Evolutionary conservation across 2,888 invertebrate species (phyloP), one percentile per base, ranked within the genome.

Genomic region (Odontocolon sp.): DNA sequence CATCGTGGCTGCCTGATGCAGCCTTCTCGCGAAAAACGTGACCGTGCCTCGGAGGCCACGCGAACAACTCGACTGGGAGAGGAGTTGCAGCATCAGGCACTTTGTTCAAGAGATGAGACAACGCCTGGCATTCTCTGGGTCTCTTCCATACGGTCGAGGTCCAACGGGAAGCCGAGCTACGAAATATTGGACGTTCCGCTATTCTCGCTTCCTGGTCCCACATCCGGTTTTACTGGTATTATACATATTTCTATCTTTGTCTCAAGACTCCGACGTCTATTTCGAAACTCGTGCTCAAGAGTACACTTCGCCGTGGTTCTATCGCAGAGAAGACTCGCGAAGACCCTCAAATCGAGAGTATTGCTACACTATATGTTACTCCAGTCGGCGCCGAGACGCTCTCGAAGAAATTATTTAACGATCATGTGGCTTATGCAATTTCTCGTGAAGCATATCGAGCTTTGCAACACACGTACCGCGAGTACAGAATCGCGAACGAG

Each of bases 1-100:
- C 56, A 74, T 68, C 42, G 28, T 45, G 45, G 36, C n/a, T n/a
- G 42, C 56, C 21, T 18, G 26, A 9, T 56, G 45, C n/a, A n/a
- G n/a, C n/a, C n/a, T n/a, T n/a, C 61, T 31, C 31, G 45, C 1
- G 42, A 45, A 42, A 76, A 76, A 76, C 76, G 76, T 76, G 76
- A 76, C 66, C 18, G 63, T 50, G 63, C 28, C 40, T 0, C 56
- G 40, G 36, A 52, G 52, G 42, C 63, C 68, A 50, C 56, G 68
- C 68, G 68, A 68, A 63, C 57, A 74, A 74, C 61, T 42, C 59
- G 64, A 28, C 64, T n/a, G 28, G 4, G 14, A 59, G 18, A 52
- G 56, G 26, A 33, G 18, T 31, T 33, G n/a, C 38, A 45, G 63
- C 21, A 26, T n/a, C 56, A 38, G 45, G 21, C 38, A 64, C 56